Conservation (phyloP, 2,888 invertebrate species). For the Nomada ruficornis region DNA sequence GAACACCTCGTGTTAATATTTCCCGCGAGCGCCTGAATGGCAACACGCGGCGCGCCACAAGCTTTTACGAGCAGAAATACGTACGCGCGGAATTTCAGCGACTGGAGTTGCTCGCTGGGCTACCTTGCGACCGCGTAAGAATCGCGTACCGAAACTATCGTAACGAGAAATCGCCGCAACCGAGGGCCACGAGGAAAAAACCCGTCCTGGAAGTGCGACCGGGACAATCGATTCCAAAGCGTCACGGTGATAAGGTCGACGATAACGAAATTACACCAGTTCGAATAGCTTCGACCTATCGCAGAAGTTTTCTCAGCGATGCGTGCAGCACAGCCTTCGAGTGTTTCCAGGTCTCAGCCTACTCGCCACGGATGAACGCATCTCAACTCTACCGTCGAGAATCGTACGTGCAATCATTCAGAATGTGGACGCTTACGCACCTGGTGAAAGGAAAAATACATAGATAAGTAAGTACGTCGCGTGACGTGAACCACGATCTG, state of each 20-base stretch:
- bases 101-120: not conserved
- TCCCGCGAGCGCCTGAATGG: not conserved
- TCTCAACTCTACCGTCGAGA: conserved; percentile 5
- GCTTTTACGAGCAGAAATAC: conserved; percentile 8
- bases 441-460: conserved; percentile 43
- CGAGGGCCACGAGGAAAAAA: not conserved
- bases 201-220: not conserved
- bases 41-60: not conserved
- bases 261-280: not conserved
- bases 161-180: conserved; percentile 12
- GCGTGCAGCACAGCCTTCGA: conserved; percentile 37
- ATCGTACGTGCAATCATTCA: conserved; percentile 5
- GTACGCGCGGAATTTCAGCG: conserved; percentile 13
- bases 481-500: not conserved
- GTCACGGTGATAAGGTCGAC: not conserved
- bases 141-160: conserved; percentile 20
- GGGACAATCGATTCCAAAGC: not conserved
- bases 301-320: conserved; percentile 5
- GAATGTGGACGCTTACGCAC: conserved; percentile 5
- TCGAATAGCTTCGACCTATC: conserved; percentile 40
- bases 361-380: conserved; percentile 46
- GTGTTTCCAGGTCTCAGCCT: conserved; percentile 31
- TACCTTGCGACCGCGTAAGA: conserved; percentile 18
- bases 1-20: not conserved
- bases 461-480: not conserved